phyloP scores from a whole-genome alignment of 2,797 vertebrate species.

The Megaceryle alcyon region DNA sequence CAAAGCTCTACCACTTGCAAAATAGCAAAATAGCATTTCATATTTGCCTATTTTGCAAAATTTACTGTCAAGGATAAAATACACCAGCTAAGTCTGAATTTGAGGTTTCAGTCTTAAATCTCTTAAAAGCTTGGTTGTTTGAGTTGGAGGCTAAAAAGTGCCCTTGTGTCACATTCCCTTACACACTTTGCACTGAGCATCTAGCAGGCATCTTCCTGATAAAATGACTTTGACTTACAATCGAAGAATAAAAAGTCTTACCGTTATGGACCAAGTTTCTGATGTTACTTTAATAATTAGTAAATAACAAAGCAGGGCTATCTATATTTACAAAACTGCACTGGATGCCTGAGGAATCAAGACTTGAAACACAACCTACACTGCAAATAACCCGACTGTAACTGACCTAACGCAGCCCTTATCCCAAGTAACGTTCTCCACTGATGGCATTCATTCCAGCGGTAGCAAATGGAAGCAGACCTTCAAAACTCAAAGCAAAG shows the following conservation, averaged over 20 bases:
- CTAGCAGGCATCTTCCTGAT: not conserved
- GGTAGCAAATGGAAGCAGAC: not conserved
- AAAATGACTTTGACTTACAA: not conserved
- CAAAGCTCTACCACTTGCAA: not conserved
- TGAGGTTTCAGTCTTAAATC: constrained; percentile 1
- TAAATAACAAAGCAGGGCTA: not conserved
- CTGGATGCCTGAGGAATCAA: not conserved
- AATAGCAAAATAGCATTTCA: not conserved
- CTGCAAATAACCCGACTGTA: not conserved
- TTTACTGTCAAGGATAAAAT: not conserved
- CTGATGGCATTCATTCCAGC: rapidly evolving
- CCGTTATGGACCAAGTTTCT: not conserved
- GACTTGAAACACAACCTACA: not conserved
- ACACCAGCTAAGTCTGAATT: not conserved
- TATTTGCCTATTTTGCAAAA: not conserved
- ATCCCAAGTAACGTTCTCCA: not conserved
- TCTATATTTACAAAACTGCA: not conserved
- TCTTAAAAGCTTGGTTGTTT: not conserved
- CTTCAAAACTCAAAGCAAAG: not conserved
- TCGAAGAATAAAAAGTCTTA: not conserved
- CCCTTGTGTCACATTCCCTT: not conserved
- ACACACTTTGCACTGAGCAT: not conserved
- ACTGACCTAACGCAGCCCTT: not conserved
- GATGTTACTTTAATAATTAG: not conserved
- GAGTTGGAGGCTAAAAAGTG: not conserved